Percentiles rank a stretch among this genome's conserved stretches.
These are phyloP conservation scores for Lordiphosa mommai DNA, from an alignment of 1,140 invertebrate species.

Conservation along the genomic window DNA sequence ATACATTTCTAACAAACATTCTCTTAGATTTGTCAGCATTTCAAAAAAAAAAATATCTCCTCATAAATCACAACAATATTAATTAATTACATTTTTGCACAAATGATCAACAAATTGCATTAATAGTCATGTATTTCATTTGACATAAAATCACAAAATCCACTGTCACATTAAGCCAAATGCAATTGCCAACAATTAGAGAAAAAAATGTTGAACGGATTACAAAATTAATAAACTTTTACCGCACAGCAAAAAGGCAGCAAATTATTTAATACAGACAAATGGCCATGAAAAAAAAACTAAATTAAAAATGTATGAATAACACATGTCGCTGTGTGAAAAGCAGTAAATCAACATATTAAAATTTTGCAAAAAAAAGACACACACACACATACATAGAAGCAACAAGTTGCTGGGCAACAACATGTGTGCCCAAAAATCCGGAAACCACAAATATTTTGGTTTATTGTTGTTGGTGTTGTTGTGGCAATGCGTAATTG, in stretches of 20 bases:
- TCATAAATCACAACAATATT: conserved; percentile 3
- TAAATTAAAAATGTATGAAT: conserved; percentile 62
- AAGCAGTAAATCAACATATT: conserved; percentile 73
- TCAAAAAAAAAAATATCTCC: too few species aligned
- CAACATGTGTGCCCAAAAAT: too few species aligned
- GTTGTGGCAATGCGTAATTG: conserved; percentile 45
- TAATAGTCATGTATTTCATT: conserved; percentile 6
- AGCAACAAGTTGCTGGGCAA: conserved; percentile 48
- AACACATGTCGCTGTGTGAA: conserved; percentile 8
- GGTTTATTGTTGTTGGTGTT: conserved; percentile 15
- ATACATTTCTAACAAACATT: too few species aligned
- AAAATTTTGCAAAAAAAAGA: conserved; percentile 43
- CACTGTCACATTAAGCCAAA: conserved; percentile 49
- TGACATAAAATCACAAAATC: conserved; percentile 8
- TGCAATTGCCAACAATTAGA: conserved; percentile 65
- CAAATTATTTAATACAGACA: conserved; percentile 65
- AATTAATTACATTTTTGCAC: conserved; percentile 39
- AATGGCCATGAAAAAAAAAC: conserved; percentile 33
- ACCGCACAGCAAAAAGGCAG: conserved; percentile 29
- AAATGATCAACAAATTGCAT: conserved; percentile 38
- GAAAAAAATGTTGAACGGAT: conserved; percentile 35
- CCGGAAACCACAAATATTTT: conserved; percentile 77
- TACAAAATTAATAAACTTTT: conserved; percentile 56
- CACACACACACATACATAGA: conserved; percentile 6
- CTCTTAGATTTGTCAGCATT: too few species aligned